Evolutionary conservation across 2,113 vertebrate genomes (phyloP), one percentile per base, ranked within the genome.

Genomic region (Conger conger): DNA sequence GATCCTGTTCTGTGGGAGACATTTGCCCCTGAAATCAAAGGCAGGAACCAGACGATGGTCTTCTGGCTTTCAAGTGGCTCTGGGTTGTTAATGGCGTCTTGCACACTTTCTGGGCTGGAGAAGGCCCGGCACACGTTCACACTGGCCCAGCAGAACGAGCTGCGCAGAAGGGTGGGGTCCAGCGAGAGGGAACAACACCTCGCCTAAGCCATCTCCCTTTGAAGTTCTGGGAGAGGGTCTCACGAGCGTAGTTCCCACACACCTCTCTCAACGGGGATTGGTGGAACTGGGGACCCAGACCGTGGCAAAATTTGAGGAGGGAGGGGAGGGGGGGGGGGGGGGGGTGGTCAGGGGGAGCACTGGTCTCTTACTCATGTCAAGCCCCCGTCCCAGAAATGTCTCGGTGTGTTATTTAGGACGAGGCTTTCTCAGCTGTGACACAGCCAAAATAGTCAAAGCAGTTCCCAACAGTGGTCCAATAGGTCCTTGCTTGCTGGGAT

Each of bases 221-320:
- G 90, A 90, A 85, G 85, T 87, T 40, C 11, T 18, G 76, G 57
- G 36, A 76, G 68, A 23, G 35, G 35, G 9, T 33, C 23, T 35
- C 1, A 17, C 2, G 13, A 37, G 82, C 73, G 84, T 85, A 88
- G 82, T 90, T 87, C 53, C 80, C 82, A 88, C 78, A 86, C 89
- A 88, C 83, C 85, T 85, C 78, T 82, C 13, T 38, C 38, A 40
- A 50, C 17, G 53, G 63, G 37, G 38, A 76, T 6, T 42, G 20
- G 6, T 16, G 54, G 36, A n/a, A 5, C 63, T 83, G 68, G 38
- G 63, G 73, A 76, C 37, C 37, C 8, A 33, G 20, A 23, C 7
- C 37, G 38, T 40, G 15, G 35, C 60, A 42, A 83, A 11, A 16
- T 57, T 57, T 57, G 9, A 17, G 3, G 18, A 83, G 79, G 81